Percentiles rank a stretch among this genome's conserved stretches.
phyloP scores from a whole-genome alignment of 2,113 vertebrate species.

The Cathartes aura region DNA sequence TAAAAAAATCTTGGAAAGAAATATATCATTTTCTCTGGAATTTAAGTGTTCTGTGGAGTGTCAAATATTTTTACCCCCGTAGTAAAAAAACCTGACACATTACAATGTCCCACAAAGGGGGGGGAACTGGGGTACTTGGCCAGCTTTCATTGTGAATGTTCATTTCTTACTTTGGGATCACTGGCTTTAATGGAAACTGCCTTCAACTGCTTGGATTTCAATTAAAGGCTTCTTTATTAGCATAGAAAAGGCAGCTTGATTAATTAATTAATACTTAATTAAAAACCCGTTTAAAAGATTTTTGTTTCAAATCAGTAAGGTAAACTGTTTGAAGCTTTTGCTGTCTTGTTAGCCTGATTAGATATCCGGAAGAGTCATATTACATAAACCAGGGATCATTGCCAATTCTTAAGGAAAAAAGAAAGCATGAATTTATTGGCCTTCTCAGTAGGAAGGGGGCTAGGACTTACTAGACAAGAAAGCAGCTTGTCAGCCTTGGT shows the following conservation, averaged over 20 bases:
- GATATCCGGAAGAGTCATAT: too few relatives aligned
- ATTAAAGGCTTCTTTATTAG: neutral
- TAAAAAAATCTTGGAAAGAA: neutral
- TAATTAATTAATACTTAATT: neutral
- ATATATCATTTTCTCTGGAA: accelerated
- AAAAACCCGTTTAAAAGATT: neutral
- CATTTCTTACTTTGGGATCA: neutral
- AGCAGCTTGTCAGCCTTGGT: neutral
- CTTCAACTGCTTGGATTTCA: neutral
- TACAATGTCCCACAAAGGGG: neutral
- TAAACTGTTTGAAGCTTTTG: neutral
- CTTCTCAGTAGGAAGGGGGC: neutral
- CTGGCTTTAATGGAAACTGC: neutral
- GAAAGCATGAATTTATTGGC: neutral
- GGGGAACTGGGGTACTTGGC: neutral
- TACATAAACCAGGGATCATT: neutral
- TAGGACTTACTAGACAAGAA: neutral
- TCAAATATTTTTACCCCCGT: neutral
- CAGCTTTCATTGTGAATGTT: accelerated
- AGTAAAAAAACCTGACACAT: neutral
- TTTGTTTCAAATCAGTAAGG: neutral
- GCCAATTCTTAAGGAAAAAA: neutral
- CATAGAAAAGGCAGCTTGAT: neutral
- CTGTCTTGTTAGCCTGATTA: neutral
- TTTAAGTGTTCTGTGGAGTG: neutral